Evolutionary conservation across 2,888 invertebrate species (phyloP), one percentile per base, ranked within the genome.

Genomic region (Aporophyla nigra): DNA sequence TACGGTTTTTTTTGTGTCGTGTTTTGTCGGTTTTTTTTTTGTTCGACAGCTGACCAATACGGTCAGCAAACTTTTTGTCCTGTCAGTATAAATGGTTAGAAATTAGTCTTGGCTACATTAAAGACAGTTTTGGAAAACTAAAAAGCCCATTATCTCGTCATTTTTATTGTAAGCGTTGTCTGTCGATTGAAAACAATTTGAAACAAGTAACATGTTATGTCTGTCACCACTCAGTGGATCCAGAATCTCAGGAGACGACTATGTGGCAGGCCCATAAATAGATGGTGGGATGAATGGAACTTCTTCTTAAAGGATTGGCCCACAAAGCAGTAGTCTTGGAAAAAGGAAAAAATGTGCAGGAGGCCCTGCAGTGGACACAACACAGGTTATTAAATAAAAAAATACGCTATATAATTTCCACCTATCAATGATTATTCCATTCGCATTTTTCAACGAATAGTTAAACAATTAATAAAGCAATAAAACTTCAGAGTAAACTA

Each of bases 391-490:
- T 33, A 33, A 33, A 2, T 33, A 33, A 33, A 33, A 33, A 2
- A 33, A 33, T 33, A 33, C 1, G 33, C 33, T 33, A 33, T 33
- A 33, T 1, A 46, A 46, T 46, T 46, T 46, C 12, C 43, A 46
- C 43, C 5, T 1, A 5, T 12, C 9, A 12, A 46, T 74, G 14
- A n/a, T 14, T 21, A 59, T 27, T 46, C 5, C 19, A 27, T 19
- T 16, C n/a, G 54, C 19, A 61, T 21, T 49, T 70, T 16, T 9
- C 1, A n/a, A 24, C 24, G 43, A 24, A 24, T 63, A 79, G 56
- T 54, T 53, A 56, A 82, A 54, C 62, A 67, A 33, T 46, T 63
- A 79, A 62, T 54, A 58, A 56, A 82, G 61, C 62, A 67, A 79
- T 53, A 74, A 16, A 33, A 74, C 33, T 79, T 33, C 10, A 77